Evolutionary conservation across 2,113 vertebrate species (phyloP).

Genomic region (Muntiacus reevesi): DNA sequence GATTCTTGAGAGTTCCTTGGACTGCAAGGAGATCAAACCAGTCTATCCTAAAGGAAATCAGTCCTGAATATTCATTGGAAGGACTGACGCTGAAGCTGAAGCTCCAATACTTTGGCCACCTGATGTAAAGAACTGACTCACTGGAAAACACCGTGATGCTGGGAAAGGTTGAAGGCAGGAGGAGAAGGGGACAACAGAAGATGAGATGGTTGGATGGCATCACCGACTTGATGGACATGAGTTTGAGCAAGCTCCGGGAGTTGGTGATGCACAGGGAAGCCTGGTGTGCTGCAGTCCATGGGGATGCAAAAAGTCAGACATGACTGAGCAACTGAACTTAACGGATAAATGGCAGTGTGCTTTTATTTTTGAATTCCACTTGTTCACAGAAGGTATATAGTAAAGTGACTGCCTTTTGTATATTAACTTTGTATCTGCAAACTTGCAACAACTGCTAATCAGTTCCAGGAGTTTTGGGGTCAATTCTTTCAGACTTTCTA

Average conservation of each 20-base stretch:
- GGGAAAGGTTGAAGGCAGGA: neutral
- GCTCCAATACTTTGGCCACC: neutral
- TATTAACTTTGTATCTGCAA: neutral
- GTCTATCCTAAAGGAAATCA: neutral
- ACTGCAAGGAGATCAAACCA: neutral
- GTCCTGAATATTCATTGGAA: neutral
- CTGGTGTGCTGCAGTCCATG: neutral
- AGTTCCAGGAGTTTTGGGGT: neutral
- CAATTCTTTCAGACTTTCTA: neutral
- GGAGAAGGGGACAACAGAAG: neutral
- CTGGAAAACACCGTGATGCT: neutral
- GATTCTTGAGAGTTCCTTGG: neutral
- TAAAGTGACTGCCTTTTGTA: neutral
- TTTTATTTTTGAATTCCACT: neutral
- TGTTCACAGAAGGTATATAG: neutral
- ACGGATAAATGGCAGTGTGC: neutral
- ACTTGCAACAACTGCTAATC: neutral
- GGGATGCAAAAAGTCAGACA: neutral
- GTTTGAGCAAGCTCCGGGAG: neutral
- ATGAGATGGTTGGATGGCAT: neutral
- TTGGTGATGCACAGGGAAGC: neutral
- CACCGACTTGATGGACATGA: neutral
- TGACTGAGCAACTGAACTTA: neutral
- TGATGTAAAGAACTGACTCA: neutral
- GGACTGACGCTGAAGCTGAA: neutral